Base-by-base conservation (phyloP, 2,888 invertebrate genomes). In the Cacoxenus indagator region DNA sequence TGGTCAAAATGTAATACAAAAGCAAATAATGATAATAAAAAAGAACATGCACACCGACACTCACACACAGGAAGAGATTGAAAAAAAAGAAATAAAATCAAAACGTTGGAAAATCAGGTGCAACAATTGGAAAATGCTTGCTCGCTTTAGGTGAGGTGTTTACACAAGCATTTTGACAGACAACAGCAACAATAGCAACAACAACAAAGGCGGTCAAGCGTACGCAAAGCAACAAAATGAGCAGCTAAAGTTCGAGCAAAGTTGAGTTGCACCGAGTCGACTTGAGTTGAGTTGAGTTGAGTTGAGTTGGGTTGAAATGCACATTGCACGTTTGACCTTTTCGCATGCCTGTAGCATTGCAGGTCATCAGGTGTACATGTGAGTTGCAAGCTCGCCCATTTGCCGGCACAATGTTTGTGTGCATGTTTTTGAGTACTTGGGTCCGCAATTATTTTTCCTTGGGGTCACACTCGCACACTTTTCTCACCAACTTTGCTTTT, bases 391-490 rank as follows among this genome's bases (percentile, higher is more conserved):
- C 37, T 37, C 37, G 37, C 37, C 37, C 37, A 37, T 37, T 37
- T 37, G 37, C n/a, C n/a, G 14, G 37, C 14, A 2, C 14, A 2
- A 11, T 57, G 9, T 27, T 29, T 31, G 19, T 59, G 17, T 48
- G 57, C 57, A 9, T 82, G 83, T 82, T 75, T 81, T 78, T 78
- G 83, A 83, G 81, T 76, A 77, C 85, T 81, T 77, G 75, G 83
- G 82, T 85, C 85, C 84, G 78, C 84, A 85, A 84, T 84, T 85
- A 84, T 84, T 85, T 83, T 81, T 76, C 76, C 75, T 85, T 83
- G 83, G 82, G 83, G 82, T 81, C 82, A 74, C 83, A 82, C 81
- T 83, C 27, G 67, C 68, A 55, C 55, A 73, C 62, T 37, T 19
- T n/a, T 17, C 51, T 27, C 59, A 27, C 26, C 37, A 62, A 43